Conservation (phyloP, 2,888 invertebrate species). For the Yponomeuta sedellus region DNA sequence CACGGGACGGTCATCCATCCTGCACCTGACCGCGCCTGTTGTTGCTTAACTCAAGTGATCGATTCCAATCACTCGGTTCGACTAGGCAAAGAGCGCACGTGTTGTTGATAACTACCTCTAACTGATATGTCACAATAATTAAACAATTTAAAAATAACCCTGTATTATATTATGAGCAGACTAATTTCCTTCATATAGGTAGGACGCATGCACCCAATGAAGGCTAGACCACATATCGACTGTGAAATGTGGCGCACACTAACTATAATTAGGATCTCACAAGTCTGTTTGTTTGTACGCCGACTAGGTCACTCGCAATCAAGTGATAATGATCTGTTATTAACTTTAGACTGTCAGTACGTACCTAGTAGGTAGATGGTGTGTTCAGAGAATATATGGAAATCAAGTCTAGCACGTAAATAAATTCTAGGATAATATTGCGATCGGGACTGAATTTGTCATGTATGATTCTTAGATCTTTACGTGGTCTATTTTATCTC, state of each 20-base stretch:
- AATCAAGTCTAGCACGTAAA: too few species aligned
- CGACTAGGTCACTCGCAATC: not conserved
- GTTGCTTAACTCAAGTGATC: too few species aligned
- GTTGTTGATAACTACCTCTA: too few species aligned
- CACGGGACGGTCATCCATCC: too few species aligned
- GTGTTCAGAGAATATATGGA: too few species aligned
- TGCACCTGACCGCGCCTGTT: too few species aligned
- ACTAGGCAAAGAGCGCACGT: too few species aligned
- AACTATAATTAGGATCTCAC: slow-evolving; percentile 3
- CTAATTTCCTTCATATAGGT: not conserved
- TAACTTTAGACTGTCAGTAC: not conserved
- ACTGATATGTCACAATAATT: not conserved
- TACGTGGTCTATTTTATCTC: too few species aligned
- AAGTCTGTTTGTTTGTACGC: slow-evolving; percentile 8
- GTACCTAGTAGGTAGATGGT: not conserved
- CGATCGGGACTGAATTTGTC: too few species aligned
- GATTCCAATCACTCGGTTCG: too few species aligned
- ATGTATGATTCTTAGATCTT: too few species aligned
- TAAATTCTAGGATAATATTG: too few species aligned
- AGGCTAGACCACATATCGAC: not conserved
- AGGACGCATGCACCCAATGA: not conserved
- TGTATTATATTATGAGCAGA: not conserved
- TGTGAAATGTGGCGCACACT: slow-evolving; percentile 9
- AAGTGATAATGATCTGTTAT: slow-evolving; percentile 14
- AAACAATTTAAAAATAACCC: not conserved